These are phyloP conservation scores for Sturmia bella DNA, from an alignment of 2,888 invertebrate species.

Conservation along the genomic window DNA sequence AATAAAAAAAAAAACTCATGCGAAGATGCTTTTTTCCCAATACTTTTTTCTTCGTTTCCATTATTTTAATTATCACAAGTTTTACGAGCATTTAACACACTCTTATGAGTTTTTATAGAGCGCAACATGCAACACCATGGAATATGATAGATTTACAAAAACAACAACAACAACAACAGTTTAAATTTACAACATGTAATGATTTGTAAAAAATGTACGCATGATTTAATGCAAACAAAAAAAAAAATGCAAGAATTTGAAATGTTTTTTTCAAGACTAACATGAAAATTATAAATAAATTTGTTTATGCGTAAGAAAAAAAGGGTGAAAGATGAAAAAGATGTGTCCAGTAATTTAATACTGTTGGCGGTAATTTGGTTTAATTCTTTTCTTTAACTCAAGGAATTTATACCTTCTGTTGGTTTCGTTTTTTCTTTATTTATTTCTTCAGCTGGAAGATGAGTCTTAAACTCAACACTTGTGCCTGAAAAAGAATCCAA, in stretches of 20 bases:
- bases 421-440: slow-evolving; percentile 1
- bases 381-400: slow-evolving; percentile 25
- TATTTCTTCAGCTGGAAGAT: slow-evolving; percentile 11
- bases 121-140: slow-evolving; percentile 66
- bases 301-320: slow-evolving; percentile 33
- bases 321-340: slow-evolving; percentile 10
- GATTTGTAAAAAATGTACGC: slow-evolving; percentile 64
- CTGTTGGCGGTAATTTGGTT: slow-evolving; percentile 58
- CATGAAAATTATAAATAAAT: slow-evolving; percentile 27
- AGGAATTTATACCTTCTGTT: slow-evolving; percentile 61
- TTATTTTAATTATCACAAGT: slow-evolving; percentile 65
- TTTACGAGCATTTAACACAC: slow-evolving; percentile 73
- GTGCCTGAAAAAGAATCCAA: slow-evolving; percentile 41
- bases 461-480: slow-evolving; percentile 62
- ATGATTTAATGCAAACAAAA: slow-evolving; percentile 59
- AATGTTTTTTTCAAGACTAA: slow-evolving; percentile 17
- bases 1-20: slow-evolving; percentile 39
- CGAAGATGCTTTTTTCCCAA: slow-evolving; percentile 39
- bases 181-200: slow-evolving; percentile 57
- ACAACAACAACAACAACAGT: slow-evolving; percentile 31
- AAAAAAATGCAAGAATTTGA: slow-evolving; percentile 37
- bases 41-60: not conserved
- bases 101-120: slow-evolving; percentile 67
- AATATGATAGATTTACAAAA: slow-evolving; percentile 54
- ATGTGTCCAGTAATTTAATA: slow-evolving; percentile 64